Evolutionary conservation across 2,888 invertebrate species (phyloP), one percentile per base, ranked within the genome.

Genomic region (Hirtodrosophila alboralis): DNA sequence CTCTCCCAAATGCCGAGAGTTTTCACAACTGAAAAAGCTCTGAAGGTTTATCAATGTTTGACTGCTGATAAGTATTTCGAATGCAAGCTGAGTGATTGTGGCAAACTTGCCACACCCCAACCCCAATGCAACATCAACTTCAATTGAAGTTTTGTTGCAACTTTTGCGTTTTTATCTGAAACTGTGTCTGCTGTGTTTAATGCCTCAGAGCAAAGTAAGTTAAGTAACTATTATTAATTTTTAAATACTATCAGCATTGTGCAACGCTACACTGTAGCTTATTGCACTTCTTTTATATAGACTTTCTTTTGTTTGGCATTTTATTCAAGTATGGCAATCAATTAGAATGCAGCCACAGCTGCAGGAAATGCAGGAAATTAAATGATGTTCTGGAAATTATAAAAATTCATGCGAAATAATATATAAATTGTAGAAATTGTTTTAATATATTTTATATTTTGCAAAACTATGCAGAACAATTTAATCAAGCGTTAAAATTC

Each of bases 1-100:
- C 47, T 34, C 27, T 26, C 26, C 47, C 33, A 33, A n/a, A 44
- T 26, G 68, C 49, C 56, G 61, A 54, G 38, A 44, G 51, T 66
- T 68, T 73, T 64, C 60, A 49, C 64, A 48, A 73, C 52, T 49
- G 57, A 44, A 56, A 37, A 56, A 37, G 62, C 62, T 70, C 44
- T 56, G 47, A 62, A 56, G 66, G 81, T 76, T 73, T 84, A 80
- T 84, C 77, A 76, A 76, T 84, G 76, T 80, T 76, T 63, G 84
- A 48, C 56, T 47, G 51, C 43, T 57, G 62, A 26, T 44, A n/a
- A n/a, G n/a, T n/a, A 38, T 38, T 49, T 31, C 58, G 60, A 16
- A 26, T 38, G 44, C 5, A 48, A 44, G 48, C 26, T 48, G 41
- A 41, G 34, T 18, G 21, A 2, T 9, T 2, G 38, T 48, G 27